Percentiles rank a stretch among this genome's conserved stretches.
Conservation (phyloP, 2,888 invertebrate genomes). For the Melanophora roralis region DNA sequence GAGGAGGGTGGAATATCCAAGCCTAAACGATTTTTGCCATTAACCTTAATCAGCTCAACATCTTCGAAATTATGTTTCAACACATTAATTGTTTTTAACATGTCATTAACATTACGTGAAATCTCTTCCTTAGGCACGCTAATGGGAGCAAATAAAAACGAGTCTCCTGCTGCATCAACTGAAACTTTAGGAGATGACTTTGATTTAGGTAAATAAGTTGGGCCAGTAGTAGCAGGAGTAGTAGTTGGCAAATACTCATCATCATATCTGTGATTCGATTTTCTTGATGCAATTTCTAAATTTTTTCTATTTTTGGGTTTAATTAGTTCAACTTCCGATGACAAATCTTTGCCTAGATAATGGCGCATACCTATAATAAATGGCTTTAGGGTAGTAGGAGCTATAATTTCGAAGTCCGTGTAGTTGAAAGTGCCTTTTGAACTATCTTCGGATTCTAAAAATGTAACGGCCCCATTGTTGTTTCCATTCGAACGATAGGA, state of each 20-base stretch:
- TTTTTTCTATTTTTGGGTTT: constrained; percentile 61
- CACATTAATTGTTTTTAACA: constrained; percentile 83
- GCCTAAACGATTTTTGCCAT: constrained; percentile 80
- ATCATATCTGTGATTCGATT: constrained; percentile 63
- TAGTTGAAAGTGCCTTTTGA: constrained; percentile 65
- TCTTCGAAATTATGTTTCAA: constrained; percentile 79
- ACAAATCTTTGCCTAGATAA: constrained; percentile 64
- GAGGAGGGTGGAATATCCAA: constrained; percentile 85
- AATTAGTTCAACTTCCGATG: constrained; percentile 39
- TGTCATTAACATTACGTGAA: constrained; percentile 83
- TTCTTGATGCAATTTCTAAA: constrained; percentile 56
- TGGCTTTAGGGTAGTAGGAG: constrained; percentile 67
- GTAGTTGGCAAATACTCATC: constrained; percentile 66
- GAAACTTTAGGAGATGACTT: constrained; percentile 47
- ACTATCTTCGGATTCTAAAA: constrained; percentile 63
- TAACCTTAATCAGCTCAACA: constrained; percentile 75
- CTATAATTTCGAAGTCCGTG: constrained; percentile 49
- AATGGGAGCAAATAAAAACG: constrained; percentile 68
- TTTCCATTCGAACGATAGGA: constrained; percentile 68
- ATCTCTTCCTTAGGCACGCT: constrained; percentile 74
- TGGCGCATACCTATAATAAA: constrained; percentile 70
- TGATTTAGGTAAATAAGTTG: constrained; percentile 64
- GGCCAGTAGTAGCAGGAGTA: constrained; percentile 70
- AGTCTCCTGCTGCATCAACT: constrained; percentile 66
- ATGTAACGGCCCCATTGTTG: constrained; percentile 60